These are phyloP conservation scores for Pseudois nayaur DNA, from an alignment of 2,113 vertebrate genomes.

Conservation along the genomic window DNA sequence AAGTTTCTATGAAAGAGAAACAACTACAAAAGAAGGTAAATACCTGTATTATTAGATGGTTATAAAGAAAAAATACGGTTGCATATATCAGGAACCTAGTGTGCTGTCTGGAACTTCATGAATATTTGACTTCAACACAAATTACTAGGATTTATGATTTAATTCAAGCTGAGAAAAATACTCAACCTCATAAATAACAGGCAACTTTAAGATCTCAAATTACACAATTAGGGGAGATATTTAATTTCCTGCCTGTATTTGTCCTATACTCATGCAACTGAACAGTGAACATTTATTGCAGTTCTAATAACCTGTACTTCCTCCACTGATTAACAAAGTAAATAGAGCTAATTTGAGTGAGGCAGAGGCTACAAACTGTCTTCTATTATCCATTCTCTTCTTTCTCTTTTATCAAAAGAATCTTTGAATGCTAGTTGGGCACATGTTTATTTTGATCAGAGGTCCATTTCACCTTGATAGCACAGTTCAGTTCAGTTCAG, in stretches of 20 bases:
- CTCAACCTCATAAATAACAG: slow-evolving; percentile 4
- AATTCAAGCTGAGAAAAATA: slow-evolving; percentile 53
- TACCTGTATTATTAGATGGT: not conserved
- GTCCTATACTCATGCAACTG: not conserved
- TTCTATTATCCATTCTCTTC: not conserved
- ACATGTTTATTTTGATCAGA: not conserved
- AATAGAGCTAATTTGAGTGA: not conserved
- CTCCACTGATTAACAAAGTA: not conserved
- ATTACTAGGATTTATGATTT: slow-evolving; percentile 38
- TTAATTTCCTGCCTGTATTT: slow-evolving; percentile 45
- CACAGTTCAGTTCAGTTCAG: not conserved
- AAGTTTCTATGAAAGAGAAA: not conserved
- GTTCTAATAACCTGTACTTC: slow-evolving; percentile 14
- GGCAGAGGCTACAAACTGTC: not conserved
- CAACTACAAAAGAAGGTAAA: not conserved
- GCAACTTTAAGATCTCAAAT: slow-evolving; percentile 27
- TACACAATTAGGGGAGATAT: slow-evolving; percentile 32
- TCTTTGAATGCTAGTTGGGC: not conserved
- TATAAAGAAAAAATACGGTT: not conserved
- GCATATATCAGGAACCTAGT: not conserved
- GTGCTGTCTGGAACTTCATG: not conserved
- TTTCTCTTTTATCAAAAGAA: slow-evolving; percentile 8
- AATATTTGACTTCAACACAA: slow-evolving; percentile 15
- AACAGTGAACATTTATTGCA: not conserved
- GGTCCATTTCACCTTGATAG: not conserved